phyloP scores from a whole-genome alignment of 1,140 invertebrate species.

The Drosophila sp. region DNA sequence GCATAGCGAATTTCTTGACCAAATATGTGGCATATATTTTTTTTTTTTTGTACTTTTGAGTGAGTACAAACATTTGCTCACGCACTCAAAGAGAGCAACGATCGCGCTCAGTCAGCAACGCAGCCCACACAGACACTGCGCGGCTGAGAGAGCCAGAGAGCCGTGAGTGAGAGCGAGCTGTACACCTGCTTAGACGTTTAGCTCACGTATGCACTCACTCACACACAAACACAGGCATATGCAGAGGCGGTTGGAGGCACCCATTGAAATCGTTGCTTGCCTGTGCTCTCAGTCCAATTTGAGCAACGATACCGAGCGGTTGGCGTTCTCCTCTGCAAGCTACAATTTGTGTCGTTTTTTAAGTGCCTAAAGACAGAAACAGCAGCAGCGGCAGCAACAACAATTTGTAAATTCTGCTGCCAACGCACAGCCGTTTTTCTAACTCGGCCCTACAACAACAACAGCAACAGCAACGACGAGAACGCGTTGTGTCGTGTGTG shows the following conservation, averaged over 20 bases:
- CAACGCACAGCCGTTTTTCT: constrained; percentile 51
- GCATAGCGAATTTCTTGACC: constrained; percentile 54
- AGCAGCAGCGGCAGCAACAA: constrained; percentile 47
- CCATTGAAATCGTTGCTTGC: constrained; percentile 44
- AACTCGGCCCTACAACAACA: constrained; percentile 62
- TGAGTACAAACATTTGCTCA: not conserved
- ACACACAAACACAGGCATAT: constrained; percentile 6
- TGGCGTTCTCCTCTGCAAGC: constrained; percentile 66
- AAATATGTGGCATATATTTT: constrained; percentile 79
- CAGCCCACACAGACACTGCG: constrained; percentile 46
- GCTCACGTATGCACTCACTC: constrained; percentile 24
- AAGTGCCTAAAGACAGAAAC: constrained; percentile 40
- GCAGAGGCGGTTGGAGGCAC: constrained; percentile 18
- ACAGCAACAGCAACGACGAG: constrained; percentile 32
- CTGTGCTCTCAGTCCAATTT: constrained; percentile 73
- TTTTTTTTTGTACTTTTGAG: constrained; percentile 39
- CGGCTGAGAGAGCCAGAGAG: constrained; percentile 23
- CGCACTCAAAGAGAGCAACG: constrained; percentile 40
- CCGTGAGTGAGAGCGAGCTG: constrained; percentile 16
- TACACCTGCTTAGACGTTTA: constrained; percentile 45
- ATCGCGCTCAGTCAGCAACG: constrained; percentile 16
- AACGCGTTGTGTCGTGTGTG: constrained; percentile 47
- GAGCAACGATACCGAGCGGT: constrained; percentile 83
- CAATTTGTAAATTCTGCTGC: constrained; percentile 66
- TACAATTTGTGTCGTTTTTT: constrained; percentile 49